Conservation (phyloP, 1,140 invertebrate genomes). For the Euglossa dilemma region DNA sequence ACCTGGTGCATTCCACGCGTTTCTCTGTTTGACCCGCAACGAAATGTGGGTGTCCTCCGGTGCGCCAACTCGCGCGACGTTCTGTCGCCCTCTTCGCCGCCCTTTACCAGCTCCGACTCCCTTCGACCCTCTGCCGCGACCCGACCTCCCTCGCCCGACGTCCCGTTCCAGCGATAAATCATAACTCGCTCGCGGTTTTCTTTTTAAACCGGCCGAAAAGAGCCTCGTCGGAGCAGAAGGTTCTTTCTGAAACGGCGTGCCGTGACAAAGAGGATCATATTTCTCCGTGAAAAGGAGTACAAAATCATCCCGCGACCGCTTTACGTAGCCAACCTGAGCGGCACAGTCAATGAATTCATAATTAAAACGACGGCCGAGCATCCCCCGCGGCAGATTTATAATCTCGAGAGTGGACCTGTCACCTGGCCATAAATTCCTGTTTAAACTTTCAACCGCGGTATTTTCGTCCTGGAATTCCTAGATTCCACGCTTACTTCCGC, state of each 20-base stretch:
- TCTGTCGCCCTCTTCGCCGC: background rate
- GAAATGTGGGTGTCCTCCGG: slow-evolving; percentile 13
- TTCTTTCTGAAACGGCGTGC: slow-evolving; percentile 43
- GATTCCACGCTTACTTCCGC: background rate
- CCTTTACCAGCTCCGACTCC: background rate
- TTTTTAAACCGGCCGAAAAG: slow-evolving; percentile 53
- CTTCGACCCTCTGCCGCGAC: background rate
- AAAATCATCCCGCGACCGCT: slow-evolving; percentile 7
- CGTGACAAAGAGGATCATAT: slow-evolving; percentile 57
- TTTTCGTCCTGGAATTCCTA: background rate
- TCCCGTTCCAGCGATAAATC: slow-evolving; percentile 60
- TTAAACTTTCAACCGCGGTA: background rate
- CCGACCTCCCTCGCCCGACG: background rate
- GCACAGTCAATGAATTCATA: slow-evolving; percentile 46
- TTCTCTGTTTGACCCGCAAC: slow-evolving; percentile 50
- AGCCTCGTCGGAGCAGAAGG: slow-evolving; percentile 35
- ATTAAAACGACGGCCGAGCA: slow-evolving; percentile 14
- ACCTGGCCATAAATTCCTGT: slow-evolving; percentile 18
- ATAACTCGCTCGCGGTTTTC: slow-evolving; percentile 59
- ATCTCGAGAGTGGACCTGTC: slow-evolving; percentile 20
- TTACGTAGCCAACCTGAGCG: background rate
- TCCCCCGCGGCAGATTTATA: slow-evolving; percentile 22
- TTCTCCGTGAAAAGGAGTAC: slow-evolving; percentile 39
- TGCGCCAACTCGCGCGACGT: too few species aligned
- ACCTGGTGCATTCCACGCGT: slow-evolving; percentile 65